Evolutionary conservation across 2,797 vertebrate genomes (phyloP).

Genomic region (Sandelia bainsii): DNA sequence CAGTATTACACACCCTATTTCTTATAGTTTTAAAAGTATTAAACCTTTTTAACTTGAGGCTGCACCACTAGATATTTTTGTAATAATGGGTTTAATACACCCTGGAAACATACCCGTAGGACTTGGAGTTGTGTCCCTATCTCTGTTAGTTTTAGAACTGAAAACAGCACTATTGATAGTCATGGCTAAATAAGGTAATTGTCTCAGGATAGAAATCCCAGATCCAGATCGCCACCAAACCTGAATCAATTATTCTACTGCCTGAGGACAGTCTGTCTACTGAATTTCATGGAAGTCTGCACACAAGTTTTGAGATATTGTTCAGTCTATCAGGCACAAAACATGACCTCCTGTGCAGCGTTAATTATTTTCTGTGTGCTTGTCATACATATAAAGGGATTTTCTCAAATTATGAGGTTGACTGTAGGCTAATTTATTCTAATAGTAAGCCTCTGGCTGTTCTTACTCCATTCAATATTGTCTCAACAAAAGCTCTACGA

Average conservation of each 20-base stretch:
- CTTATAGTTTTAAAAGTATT: constrained; percentile 27
- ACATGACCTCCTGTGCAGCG: constrained; percentile 15
- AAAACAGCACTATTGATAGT: constrained; percentile 48
- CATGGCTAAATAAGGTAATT: constrained; percentile 49
- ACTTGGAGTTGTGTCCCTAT: constrained; percentile 19
- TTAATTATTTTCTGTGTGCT: constrained; percentile 39
- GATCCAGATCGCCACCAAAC: constrained; percentile 47
- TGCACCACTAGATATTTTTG: constrained; percentile 12
- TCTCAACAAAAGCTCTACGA: constrained; percentile 26
- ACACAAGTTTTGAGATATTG: constrained; percentile 8
- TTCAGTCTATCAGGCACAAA: constrained; percentile 17
- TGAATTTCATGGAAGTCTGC: constrained; percentile 41
- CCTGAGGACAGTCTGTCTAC: constrained; percentile 37
- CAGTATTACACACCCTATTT: constrained; percentile 21
- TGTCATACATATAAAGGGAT: constrained; percentile 35
- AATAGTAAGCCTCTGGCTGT: neutral
- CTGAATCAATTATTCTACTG: constrained; percentile 48
- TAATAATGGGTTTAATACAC: constrained; percentile 13
- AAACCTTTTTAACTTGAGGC: constrained; percentile 17
- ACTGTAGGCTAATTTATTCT: constrained; percentile 24
- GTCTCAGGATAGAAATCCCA: constrained; percentile 41
- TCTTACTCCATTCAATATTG: constrained; percentile 13
- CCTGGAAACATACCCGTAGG: constrained; percentile 17
- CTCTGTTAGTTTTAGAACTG: constrained; percentile 23
- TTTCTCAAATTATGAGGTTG: constrained; percentile 25